Evolutionary conservation across 2,888 invertebrate species (phyloP).

Genomic region (Orthonychiurus folsomi): DNA sequence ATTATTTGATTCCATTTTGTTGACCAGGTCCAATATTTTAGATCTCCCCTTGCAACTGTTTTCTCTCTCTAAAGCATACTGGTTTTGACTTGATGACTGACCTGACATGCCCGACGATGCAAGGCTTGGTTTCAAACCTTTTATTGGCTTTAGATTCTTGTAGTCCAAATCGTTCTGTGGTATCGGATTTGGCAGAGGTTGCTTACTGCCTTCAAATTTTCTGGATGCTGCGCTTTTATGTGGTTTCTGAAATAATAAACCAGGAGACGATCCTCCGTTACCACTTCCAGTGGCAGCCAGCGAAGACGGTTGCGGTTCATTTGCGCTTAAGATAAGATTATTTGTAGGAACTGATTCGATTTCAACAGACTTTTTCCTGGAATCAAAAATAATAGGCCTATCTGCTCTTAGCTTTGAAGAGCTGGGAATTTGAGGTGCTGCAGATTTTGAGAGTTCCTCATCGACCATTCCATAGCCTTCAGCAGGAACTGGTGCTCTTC

Average conservation of each 20-base stretch:
- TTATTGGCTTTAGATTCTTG: slow-evolving; percentile 22
- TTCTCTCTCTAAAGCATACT: slow-evolving; percentile 14
- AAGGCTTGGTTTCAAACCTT: slow-evolving; percentile 7
- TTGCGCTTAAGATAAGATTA: neutral
- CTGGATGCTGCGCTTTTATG: slow-evolving; percentile 9
- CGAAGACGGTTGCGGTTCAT: slow-evolving; percentile 2
- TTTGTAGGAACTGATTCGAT: neutral
- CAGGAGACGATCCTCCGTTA: slow-evolving; percentile 3
- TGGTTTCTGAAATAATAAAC: neutral
- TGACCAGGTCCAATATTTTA: slow-evolving; percentile 38
- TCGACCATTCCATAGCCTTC: neutral
- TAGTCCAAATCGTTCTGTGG: slow-evolving; percentile 22
- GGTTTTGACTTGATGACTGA: slow-evolving; percentile 9
- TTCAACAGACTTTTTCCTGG: slow-evolving; percentile 17
- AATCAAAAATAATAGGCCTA: slow-evolving; percentile 38
- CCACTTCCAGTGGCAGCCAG: slow-evolving; percentile 9
- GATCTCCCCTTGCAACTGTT: slow-evolving; percentile 25
- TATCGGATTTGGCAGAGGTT: slow-evolving; percentile 28
- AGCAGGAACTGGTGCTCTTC: slow-evolving; percentile 6
- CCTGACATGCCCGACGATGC: neutral
- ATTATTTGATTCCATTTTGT: slow-evolving; percentile 38
- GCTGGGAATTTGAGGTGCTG: too few species aligned
- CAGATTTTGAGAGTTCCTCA: neutral
- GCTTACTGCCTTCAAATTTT: slow-evolving; percentile 30
- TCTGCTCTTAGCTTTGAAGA: slow-evolving; percentile 20